Conservation (phyloP, 2,797 vertebrate species). For the Eleutherodactylus coqui region DNA sequence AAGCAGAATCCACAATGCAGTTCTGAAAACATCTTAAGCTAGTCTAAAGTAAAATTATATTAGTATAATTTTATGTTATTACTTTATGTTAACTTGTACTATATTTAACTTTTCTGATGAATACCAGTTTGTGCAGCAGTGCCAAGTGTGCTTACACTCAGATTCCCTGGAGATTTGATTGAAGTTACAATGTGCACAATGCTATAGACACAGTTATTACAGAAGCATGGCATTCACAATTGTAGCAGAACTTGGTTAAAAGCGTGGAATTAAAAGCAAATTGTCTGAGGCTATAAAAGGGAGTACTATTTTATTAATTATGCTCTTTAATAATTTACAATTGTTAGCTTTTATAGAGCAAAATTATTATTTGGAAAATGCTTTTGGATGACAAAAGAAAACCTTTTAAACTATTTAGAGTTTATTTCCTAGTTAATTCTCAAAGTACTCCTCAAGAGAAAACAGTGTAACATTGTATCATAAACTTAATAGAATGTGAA, state of each 20-base stretch:
- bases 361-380: conserved; percentile 3
- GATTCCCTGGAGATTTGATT: conserved; percentile 32
- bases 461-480: conserved; percentile 35
- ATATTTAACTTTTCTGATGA: not conserved
- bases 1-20: too few species aligned
- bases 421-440: conserved; percentile 40
- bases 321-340: not conserved
- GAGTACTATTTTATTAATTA: conserved; percentile 19
- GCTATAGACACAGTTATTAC: not conserved
- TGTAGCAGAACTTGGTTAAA: conserved; percentile 7
- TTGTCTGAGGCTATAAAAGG: not conserved
- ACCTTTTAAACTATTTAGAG: conserved; percentile 16
- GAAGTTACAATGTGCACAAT: conserved; percentile 8
- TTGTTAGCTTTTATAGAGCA: not conserved
- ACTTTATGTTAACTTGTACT: not conserved
- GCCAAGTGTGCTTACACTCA: conserved; percentile 17
- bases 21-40: too few species aligned
- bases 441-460: conserved; percentile 28
- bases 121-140: not conserved
- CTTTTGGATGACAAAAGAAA: not conserved
- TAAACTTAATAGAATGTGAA: conserved; percentile 51
- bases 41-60: too few species aligned
- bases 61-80: too few species aligned
- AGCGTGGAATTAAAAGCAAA: not conserved
- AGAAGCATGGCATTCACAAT: conserved; percentile 5